A percentile compares a stretch with the other conserved stretches of the same genome.
phyloP scores from a whole-genome alignment of 2,797 vertebrate genomes.

The Premnoplex brunnescens region DNA sequence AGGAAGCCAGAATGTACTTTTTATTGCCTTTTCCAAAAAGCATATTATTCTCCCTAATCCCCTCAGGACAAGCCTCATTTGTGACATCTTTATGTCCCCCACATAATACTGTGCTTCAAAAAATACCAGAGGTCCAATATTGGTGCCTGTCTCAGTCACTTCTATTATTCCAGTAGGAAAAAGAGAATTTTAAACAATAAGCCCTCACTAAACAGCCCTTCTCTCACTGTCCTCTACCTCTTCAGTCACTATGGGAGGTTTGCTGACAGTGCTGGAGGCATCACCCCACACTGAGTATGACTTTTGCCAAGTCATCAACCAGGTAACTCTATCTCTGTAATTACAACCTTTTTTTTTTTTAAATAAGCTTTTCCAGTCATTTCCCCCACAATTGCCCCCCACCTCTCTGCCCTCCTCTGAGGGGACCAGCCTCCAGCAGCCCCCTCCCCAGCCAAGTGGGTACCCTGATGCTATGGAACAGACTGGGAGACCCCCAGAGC shows the following conservation, averaged over 20 bases:
- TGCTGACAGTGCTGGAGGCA: not conserved
- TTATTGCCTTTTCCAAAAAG: fast-evolving
- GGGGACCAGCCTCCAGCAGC: not conserved
- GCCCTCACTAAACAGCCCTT: not conserved
- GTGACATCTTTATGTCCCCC: fast-evolving
- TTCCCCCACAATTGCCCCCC: not conserved
- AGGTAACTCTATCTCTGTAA: not conserved
- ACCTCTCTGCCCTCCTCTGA: not conserved
- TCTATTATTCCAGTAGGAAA: not conserved
- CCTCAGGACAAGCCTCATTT: not conserved
- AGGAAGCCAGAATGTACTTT: not conserved
- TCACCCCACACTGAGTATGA: fast-evolving
- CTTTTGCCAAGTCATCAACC: not conserved
- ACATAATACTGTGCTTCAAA: not conserved
- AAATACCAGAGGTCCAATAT: not conserved
- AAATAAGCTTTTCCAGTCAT: not conserved
- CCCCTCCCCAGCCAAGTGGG: not conserved
- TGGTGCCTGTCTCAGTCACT: not conserved
- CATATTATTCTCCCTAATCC: not conserved
- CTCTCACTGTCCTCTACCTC: not conserved
- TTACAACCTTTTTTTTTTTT: not conserved
- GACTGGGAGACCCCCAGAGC: not conserved
- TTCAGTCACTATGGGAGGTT: not conserved
- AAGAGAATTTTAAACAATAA: not conserved
- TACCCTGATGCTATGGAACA: not conserved